Base-by-base conservation (phyloP, 2,797 vertebrate genomes). In the Aselliscus stoliczkanus region DNA sequence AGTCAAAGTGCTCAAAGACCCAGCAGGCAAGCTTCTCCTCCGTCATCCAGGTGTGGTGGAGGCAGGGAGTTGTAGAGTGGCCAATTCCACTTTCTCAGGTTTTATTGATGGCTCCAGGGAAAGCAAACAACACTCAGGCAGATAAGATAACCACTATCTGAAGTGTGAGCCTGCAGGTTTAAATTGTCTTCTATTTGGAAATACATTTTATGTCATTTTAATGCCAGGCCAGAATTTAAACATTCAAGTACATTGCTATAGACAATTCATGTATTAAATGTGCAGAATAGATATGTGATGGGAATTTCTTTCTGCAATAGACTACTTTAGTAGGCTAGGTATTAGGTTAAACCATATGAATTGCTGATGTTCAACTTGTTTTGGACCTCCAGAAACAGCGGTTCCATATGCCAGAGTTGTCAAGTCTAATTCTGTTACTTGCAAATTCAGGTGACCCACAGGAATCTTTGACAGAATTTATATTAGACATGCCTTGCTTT, bases 101-200 rank as follows among this genome's bases (percentile, higher is more conserved):
- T 90, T 96, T 92, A 81, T 70, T 85, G 64, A 34, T 70, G 37
- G 47, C 83, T 87, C 69, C 27, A 90, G 67, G 47, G 54, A 90
- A 95, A 80, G 67, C 92, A 96, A 88, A 95, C 50, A 93, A 50
- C 21, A 47, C 54, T 84, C 65, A 84, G 75, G 76, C 47, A 76
- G 94, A 97, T 94, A 96, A 96, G 97, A 95, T 94, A 97, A 83
- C 23, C 37, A 37, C 29, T 72, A 31, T 87, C 20, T 90, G 42
- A 77, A 75, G 65, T 50, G 62, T 64, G 58, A 94, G 62, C 13
- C 58, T 89, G 70, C 12, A 60, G 69, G 70, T 88, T 86, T 34
- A 44, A 96, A 72, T 50, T 47, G 47, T 44, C 70, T 86, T 93
- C 75, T 54, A 17, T 67, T 93, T 80, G 9, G 54, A 95, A 91